Conservation (phyloP, 2,113 vertebrate genomes). For the Rhadina sibilatrix region DNA sequence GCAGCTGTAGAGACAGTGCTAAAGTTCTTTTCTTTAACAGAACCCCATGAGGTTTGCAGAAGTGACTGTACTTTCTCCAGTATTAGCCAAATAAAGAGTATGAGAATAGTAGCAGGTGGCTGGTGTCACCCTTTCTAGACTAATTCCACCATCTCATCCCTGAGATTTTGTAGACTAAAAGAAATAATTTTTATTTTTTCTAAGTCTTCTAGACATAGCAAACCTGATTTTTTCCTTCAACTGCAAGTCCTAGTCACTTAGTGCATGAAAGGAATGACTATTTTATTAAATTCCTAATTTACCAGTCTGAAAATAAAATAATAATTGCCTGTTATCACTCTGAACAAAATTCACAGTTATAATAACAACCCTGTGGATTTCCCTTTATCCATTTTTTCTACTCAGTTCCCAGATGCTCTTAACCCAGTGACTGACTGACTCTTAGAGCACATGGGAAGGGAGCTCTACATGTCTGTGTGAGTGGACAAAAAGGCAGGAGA, state of each 20-base stretch:
- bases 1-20: neutral
- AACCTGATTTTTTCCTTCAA: neutral
- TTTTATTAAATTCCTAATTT: neutral
- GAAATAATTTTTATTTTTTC: neutral
- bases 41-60: neutral
- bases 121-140: neutral
- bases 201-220: neutral
- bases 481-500: neutral
- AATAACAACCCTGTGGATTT: neutral
- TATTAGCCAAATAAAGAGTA: neutral
- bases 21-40: neutral
- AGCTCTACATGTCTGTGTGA: neutral
- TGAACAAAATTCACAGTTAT: neutral
- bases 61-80: neutral
- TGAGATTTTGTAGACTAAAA: neutral
- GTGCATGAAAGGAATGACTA: neutral
- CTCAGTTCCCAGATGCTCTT: neutral
- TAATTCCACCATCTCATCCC: neutral
- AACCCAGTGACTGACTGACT: neutral
- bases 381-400: neutral
- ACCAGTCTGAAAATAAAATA: neutral
- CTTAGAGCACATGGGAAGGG: neutral
- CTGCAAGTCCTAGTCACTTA: neutral
- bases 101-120: neutral
- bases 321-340: neutral